phyloP scores from a whole-genome alignment of 2,113 vertebrate genomes.

The Maccullochella peelii region DNA sequence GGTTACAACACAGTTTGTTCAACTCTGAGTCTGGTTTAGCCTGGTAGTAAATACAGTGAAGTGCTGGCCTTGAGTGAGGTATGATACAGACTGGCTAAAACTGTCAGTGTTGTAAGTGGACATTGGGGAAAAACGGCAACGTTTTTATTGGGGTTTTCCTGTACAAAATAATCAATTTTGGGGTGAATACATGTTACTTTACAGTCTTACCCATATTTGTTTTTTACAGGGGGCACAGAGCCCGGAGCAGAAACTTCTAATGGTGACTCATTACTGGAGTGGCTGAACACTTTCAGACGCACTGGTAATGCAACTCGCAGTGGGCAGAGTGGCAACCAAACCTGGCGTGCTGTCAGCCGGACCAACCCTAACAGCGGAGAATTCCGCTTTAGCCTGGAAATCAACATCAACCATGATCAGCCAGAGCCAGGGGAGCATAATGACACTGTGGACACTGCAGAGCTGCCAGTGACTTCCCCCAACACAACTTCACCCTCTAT shows the following conservation, averaged over 20 bases:
- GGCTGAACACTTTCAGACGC: conserved; percentile 93
- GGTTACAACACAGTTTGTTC: background rate
- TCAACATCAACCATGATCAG: conserved; percentile 95
- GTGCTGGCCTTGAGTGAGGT: background rate
- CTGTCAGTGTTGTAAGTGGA: background rate
- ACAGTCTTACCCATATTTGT: conserved; percentile 40
- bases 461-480: conserved; percentile 66
- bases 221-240: conserved; percentile 86
- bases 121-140: background rate
- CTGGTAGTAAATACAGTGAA: background rate
- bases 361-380: conserved; percentile 95
- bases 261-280: conserved; percentile 92
- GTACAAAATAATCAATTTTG: background rate
- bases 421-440: conserved; percentile 85
- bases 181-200: background rate
- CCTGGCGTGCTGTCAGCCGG: conserved; percentile 95
- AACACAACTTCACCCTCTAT: conserved; percentile 61
- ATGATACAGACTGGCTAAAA: background rate
- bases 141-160: background rate
- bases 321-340: conserved; percentile 95
- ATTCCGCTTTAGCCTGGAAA: conserved; percentile 96
- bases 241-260: conserved; percentile 86
- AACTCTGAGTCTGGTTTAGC: background rate
- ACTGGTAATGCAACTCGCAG: conserved; percentile 94
- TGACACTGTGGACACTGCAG: conserved; percentile 72